Percentiles rank a stretch among this genome's conserved stretches.
phyloP scores from a whole-genome alignment of 2,113 vertebrate genomes.

The Vidua chalybeata region DNA sequence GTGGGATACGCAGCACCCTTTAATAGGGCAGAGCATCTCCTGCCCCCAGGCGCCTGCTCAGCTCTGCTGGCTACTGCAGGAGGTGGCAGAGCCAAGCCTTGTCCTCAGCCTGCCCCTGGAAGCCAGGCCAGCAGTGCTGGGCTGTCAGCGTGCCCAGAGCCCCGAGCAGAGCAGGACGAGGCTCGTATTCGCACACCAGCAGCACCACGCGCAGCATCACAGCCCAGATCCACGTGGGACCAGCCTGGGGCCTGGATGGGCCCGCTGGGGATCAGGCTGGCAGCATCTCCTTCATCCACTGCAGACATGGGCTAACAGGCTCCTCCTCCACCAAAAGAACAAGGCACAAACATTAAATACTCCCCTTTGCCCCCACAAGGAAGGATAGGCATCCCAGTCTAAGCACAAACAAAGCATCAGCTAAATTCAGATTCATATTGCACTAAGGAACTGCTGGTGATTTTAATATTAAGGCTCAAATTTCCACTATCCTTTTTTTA shows the following conservation, averaged over 20 bases:
- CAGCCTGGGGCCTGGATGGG: rapidly evolving
- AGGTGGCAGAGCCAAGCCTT: slow-evolving; percentile 4
- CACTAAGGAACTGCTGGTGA: background rate
- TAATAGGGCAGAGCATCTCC: background rate
- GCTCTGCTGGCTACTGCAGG: background rate
- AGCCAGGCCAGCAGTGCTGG: background rate
- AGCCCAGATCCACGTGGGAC: rapidly evolving
- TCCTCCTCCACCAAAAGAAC: background rate
- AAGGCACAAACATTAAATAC: background rate
- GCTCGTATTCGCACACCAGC: background rate
- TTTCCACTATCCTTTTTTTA: background rate
- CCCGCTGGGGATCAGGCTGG: background rate
- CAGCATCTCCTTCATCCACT: background rate
- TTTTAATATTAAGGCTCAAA: background rate
- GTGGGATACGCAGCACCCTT: background rate
- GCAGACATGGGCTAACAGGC: background rate
- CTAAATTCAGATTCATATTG: background rate
- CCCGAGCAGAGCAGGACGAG: rapidly evolving
- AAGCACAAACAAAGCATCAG: background rate
- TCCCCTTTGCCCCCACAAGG: background rate
- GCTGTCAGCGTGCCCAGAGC: background rate
- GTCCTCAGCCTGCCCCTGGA: background rate
- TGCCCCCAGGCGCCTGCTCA: background rate
- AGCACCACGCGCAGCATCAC: rapidly evolving
- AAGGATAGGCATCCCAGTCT: background rate